Evolutionary conservation across 2,888 invertebrate genomes (phyloP).

Genomic region (Latheticus oryzae): DNA sequence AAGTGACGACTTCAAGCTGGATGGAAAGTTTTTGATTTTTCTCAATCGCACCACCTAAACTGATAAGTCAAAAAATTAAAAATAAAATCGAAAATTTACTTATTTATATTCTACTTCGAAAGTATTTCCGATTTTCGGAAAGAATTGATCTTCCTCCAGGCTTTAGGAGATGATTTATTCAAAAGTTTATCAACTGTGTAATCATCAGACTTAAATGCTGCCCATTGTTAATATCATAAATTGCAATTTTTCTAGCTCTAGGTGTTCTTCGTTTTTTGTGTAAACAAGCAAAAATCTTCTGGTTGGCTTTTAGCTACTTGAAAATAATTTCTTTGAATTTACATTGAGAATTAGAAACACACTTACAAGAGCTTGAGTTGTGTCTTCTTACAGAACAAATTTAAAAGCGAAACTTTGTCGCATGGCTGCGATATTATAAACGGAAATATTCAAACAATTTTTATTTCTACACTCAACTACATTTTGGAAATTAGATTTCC

Average conservation of each 20-base stretch:
- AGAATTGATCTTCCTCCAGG: constrained; percentile 43
- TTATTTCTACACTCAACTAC: too few relatives aligned
- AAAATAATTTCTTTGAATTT: constrained; percentile 1
- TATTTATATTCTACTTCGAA: constrained; percentile 50
- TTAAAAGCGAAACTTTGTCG: too few relatives aligned
- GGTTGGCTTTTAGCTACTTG: constrained; percentile 56
- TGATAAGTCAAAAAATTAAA: constrained; percentile 51
- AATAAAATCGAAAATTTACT: neutral
- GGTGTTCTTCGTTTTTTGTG: constrained; percentile 37
- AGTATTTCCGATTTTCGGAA: constrained; percentile 54
- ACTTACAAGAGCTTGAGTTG: constrained; percentile 54
- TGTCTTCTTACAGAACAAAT: too few relatives aligned
- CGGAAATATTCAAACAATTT: too few relatives aligned
- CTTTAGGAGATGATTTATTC: constrained; percentile 39
- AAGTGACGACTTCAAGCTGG: constrained; percentile 63
- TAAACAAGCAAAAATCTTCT: constrained; percentile 47
- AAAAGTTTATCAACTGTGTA: constrained; percentile 53
- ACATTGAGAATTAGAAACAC: constrained; percentile 6
- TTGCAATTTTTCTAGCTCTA: constrained; percentile 21
- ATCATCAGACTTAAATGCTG: constrained; percentile 43
- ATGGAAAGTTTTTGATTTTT: constrained; percentile 66
- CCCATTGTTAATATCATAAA: constrained; percentile 40
- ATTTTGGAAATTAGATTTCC: too few relatives aligned
- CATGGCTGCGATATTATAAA: too few relatives aligned
- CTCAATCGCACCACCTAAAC: constrained; percentile 67